Base-by-base conservation (phyloP, 2,113 vertebrate species). In the Blennius ocellaris region DNA sequence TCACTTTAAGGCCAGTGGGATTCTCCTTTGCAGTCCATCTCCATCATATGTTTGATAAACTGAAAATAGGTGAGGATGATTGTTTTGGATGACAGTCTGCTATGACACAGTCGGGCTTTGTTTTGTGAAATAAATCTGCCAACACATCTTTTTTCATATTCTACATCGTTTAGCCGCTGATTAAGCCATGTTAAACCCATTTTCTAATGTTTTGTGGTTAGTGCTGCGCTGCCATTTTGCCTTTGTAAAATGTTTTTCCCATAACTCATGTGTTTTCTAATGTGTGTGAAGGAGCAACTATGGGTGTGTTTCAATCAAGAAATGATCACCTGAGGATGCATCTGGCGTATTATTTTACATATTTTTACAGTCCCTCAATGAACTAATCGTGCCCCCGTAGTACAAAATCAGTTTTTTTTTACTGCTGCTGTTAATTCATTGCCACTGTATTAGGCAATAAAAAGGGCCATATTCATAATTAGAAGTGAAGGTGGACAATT, bases 41-140 rank as follows among this genome's bases (percentile, higher is more conserved):
- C 8, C 17, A 16, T 17, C 12, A 17, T 8, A 39, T 37, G 21
- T 40, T 0, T 7, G 17, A 11, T 30, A n/a, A 16, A 15, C 44
- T 39, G 53, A 12, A 43, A 43, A 30, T 58, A 64, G 47, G 40
- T 48, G 57, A 52, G 14, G 48, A 54, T 45, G 7, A n/a, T n/a
- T 64, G 8, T 68, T 71, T 37, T 43, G 37, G 38, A 54, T 38
- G 56, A 71, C 66, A 12, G 47, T 36, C 45, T 43, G 57, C 30
- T 41, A 0, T 7, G 49, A 69, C 48, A 21, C 11, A 11, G 11
- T 45, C 49, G 11, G 11, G 45, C 45, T 48, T 48, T 48, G 45
- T 7, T n/a, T 7, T 52, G 39, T 47, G 5, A 48, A 62, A 41
- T 16, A n/a, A 30, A 45, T 57, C 47, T 52, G 45, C 30, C 5